Evolutionary conservation across 2,888 invertebrate species (phyloP).

Genomic region (Tetheella fluctuosa): DNA sequence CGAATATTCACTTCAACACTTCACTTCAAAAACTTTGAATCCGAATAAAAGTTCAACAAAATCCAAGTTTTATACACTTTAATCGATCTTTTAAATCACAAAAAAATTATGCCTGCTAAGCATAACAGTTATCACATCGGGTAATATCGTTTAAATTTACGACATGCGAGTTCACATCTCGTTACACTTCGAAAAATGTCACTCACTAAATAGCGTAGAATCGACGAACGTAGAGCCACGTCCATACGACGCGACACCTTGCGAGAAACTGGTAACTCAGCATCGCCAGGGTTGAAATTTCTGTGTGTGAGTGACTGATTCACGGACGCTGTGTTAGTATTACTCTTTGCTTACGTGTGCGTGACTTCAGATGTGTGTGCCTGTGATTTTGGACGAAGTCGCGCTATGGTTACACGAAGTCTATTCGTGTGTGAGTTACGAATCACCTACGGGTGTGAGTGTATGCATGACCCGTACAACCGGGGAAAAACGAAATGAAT

Average conservation of each 20-base stretch:
- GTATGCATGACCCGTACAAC: conserved; percentile 53
- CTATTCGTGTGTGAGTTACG: conserved; percentile 48
- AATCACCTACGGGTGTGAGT: conserved; percentile 56
- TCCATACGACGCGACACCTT: conserved; percentile 18
- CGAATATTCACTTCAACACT: background rate
- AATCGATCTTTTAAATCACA: background rate
- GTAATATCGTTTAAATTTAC: conserved; percentile 8
- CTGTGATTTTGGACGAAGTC: conserved; percentile 52
- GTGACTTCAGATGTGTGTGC: conserved; percentile 54
- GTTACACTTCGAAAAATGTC: conserved; percentile 13
- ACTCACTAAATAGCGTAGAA: conserved; percentile 14
- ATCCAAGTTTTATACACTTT: background rate
- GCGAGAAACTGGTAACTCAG: conserved; percentile 56
- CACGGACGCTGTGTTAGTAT: conserved; percentile 37
- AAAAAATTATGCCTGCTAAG: background rate
- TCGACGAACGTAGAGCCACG: conserved; percentile 16
- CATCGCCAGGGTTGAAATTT: conserved; percentile 61
- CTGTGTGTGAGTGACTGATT: conserved; percentile 58
- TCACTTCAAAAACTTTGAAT: background rate
- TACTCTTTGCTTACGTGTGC: conserved; percentile 45
- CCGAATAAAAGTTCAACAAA: background rate
- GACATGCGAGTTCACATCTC: conserved; percentile 27
- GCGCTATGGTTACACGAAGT: conserved; percentile 35
- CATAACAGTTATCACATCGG: background rate
- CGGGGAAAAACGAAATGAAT: conserved; percentile 51